phyloP scores from a whole-genome alignment of 2,113 vertebrate species.

The Onychostoma macrolepis region DNA sequence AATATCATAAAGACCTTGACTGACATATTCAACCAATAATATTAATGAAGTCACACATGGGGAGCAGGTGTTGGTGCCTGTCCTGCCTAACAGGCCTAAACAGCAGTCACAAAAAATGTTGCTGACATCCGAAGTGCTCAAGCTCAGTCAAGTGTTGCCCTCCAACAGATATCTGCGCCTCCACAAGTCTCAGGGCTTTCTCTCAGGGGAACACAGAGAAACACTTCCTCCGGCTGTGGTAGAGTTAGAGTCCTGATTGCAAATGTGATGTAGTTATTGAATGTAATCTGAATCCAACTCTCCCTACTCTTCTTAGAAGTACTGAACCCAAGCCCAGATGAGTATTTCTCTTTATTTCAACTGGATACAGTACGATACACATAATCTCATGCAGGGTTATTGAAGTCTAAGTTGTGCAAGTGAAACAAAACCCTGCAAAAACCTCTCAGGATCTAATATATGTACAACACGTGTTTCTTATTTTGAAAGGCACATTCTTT shows the following conservation, averaged over 20 bases:
- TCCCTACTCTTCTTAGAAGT: not conserved
- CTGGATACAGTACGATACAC: not conserved
- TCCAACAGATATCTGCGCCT: not conserved
- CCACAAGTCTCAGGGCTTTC: not conserved
- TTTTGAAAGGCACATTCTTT: not conserved
- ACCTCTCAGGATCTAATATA: not conserved
- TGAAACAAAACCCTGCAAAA: not conserved
- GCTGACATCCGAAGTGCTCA: not conserved
- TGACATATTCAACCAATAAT: not conserved
- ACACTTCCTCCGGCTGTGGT: not conserved
- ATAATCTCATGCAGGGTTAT: not conserved
- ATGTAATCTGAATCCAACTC: not conserved
- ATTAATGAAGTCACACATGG: not conserved
- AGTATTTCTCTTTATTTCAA: not conserved
- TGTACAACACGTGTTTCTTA: not conserved
- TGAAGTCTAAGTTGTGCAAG: not conserved
- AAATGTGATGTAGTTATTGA: not conserved
- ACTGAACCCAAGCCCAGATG: not conserved
- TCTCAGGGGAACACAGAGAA: not conserved
- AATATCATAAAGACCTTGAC: not conserved
- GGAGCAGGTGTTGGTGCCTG: constrained; percentile 2
- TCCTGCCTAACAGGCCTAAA: not conserved
- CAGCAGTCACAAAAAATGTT: too few relatives aligned
- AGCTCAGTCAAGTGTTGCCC: not conserved
- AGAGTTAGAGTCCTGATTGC: not conserved